Conservation (phyloP, 2,888 invertebrate genomes). For the Troilus luridus region DNA sequence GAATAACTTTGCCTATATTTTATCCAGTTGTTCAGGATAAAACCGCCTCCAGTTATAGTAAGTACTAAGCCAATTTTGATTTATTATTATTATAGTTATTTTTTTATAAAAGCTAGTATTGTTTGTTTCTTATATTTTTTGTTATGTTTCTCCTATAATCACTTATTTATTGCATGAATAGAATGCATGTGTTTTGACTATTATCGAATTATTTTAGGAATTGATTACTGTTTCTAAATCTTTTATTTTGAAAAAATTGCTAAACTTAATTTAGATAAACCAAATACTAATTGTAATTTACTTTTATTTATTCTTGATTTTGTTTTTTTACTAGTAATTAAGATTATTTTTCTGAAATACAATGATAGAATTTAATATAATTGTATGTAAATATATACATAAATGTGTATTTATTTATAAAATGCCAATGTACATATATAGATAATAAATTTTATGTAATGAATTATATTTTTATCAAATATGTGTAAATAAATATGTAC, state of each 20-base stretch:
- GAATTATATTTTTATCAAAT: background rate
- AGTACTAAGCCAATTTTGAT: slow-evolving; percentile 75
- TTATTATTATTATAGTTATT: slow-evolving; percentile 19
- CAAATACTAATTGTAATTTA: background rate
- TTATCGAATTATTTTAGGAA: background rate
- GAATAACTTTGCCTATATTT: slow-evolving; percentile 61
- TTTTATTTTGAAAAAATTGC: background rate
- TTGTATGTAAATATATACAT: background rate
- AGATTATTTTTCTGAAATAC: background rate
- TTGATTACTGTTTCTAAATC: no score
- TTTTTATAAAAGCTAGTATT: background rate
- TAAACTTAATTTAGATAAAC: background rate
- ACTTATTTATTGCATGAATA: background rate
- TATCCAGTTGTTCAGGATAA: slow-evolving; percentile 94
- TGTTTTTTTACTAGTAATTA: background rate
- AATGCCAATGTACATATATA: background rate
- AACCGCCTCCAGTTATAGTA: slow-evolving; percentile 98
- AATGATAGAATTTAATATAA: background rate
- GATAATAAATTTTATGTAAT: background rate
- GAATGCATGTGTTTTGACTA: background rate
- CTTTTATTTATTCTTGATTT: background rate
- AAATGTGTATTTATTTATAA: background rate
- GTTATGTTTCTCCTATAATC: background rate
- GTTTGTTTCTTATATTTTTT: slow-evolving; percentile 23
- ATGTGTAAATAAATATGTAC: slow-evolving; percentile 15